Base-by-base conservation (phyloP, 2,888 invertebrate genomes). In the Notodonta dromedarius region DNA sequence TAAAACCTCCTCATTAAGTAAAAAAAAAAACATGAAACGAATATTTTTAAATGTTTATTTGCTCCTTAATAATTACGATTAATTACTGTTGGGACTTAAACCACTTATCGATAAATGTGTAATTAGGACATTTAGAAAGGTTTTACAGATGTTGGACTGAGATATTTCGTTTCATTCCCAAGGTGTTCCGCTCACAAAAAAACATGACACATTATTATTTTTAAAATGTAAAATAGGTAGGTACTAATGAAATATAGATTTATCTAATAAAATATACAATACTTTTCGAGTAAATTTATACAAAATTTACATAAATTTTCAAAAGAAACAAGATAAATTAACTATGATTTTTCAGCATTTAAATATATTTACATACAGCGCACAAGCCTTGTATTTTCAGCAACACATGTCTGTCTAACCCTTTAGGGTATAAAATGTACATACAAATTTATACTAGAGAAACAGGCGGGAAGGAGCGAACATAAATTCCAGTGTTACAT, bases 381-480 rank as follows among this genome's bases (percentile, higher is more conserved):
- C 39, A 39, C 16, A 50, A 51, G 14, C 48, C 50, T 40, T 51
- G 50, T 57, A 50, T 50, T 46, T 13, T 63, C 56, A 69, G 61
- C 66, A 72, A 68, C 71, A 65, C 70, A 76, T 2, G 2, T 24
- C 24, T 24, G 24, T 24, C 65, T 64, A 70, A 70, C 68, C 76
- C 69, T 72, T 67, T 59, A 69, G 62, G 64, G 64, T 67, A 69
- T 74, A 73, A 77, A 79, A 73, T 44, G 74, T 69, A 80, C 73
- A 83, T 86, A 89, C 85, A 88, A 83, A 84, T 90, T 90, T 88
- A 91, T 90, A 76, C 87, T 78, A 80, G 62, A 85, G 78, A 85
- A 89, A 88, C 88, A 90, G 44, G 61, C 67, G 57, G 65, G 56
- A 70, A 66, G 58, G 46, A 70, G 60, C 63, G 63, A 62, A 83